Percentiles rank a stretch among this genome's conserved stretches.
Evolutionary conservation across 2,797 vertebrate genomes (phyloP).

Genomic region (Xerus rutilus): DNA sequence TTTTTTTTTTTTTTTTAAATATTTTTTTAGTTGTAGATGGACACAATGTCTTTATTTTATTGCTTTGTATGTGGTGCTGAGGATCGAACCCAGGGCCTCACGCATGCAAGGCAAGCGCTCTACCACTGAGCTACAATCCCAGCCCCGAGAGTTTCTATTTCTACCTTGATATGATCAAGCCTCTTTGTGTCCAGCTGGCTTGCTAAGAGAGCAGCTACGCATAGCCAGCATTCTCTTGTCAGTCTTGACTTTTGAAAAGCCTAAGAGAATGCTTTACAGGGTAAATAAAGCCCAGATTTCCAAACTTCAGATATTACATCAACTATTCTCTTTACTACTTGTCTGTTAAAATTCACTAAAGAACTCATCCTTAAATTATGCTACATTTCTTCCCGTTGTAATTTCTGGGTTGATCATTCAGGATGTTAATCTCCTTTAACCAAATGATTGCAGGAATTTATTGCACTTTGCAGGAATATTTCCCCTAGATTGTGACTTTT

Average conservation of each 20-base stretch:
- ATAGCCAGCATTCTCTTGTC: accelerated
- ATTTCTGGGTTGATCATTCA: background rate
- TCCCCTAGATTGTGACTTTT: background rate
- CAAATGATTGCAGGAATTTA: background rate
- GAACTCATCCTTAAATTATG: background rate
- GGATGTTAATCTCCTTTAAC: background rate
- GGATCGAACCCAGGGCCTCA: no score
- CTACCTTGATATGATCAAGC: background rate
- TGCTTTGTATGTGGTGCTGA: no score
- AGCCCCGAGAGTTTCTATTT: background rate
- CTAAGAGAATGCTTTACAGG: background rate
- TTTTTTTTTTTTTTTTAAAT: no score
- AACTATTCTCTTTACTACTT: background rate
- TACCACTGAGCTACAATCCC: no score
- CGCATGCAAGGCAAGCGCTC: no score
- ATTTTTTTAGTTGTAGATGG: no score
- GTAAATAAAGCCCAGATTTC: background rate
- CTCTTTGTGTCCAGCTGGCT: background rate
- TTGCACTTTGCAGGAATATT: background rate
- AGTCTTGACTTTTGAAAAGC: background rate
- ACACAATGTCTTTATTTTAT: no score
- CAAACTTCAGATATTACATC: background rate
- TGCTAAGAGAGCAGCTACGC: background rate
- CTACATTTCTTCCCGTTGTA: background rate
- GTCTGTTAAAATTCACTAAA: background rate